Percentiles rank a stretch among this genome's conserved stretches.
Evolutionary conservation across 2,888 invertebrate species (phyloP).

Genomic region (Capitulum mitella): DNA sequence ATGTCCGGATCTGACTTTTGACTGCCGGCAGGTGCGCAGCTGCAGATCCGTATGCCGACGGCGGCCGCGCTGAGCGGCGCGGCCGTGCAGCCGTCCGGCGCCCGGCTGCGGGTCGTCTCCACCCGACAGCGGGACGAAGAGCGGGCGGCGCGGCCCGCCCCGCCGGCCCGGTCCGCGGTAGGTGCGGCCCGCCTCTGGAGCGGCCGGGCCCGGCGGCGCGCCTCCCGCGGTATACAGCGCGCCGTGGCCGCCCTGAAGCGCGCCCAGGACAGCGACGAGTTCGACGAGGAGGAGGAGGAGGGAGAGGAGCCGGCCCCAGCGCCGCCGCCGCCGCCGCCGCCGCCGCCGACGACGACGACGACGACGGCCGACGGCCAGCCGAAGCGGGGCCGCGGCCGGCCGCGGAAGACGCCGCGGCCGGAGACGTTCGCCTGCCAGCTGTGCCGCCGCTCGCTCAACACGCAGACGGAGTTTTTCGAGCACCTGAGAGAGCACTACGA

Average conservation of each 20-base stretch:
- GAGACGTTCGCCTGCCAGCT: neutral
- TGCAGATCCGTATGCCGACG: neutral
- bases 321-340: neutral
- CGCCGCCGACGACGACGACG: neutral
- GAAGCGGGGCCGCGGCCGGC: neutral
- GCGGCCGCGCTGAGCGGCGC: neutral
- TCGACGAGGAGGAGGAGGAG: neutral
- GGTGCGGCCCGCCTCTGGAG: neutral
- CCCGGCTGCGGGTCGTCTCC: neutral
- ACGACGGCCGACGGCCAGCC: no score
- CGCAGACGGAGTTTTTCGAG: neutral
- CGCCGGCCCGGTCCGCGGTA: neutral
- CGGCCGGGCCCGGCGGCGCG: neutral
- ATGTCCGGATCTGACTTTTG: no score
- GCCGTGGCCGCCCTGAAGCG: constrained; percentile 11
- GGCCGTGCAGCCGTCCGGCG: neutral
- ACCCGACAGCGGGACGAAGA: neutral
- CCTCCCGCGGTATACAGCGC: neutral
- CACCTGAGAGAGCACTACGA: neutral
- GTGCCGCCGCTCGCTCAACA: neutral
- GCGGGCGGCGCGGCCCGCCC: neutral
- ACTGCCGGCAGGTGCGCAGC: neutral
- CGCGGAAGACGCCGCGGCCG: neutral
- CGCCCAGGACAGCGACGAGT: neutral
- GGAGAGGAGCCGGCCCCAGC: neutral